Conservation (phyloP, 2,113 vertebrate genomes). For the Mus spicilegus region DNA sequence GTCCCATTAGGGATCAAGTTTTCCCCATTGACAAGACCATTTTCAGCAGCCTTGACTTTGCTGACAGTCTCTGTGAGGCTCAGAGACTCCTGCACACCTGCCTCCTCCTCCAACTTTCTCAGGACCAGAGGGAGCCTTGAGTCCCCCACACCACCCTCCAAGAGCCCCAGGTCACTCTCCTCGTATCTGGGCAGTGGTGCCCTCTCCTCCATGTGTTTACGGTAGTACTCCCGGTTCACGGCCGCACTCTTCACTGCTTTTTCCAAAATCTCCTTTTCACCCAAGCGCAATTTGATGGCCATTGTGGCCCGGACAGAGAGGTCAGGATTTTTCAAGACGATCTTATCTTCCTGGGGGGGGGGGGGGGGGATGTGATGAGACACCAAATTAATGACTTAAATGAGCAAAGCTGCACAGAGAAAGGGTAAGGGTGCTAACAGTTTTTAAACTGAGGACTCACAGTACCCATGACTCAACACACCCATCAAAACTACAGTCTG, state of each 20-base stretch:
- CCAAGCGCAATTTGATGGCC: slow-evolving; percentile 94
- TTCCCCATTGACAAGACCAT: slow-evolving; percentile 90
- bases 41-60: slow-evolving; percentile 85
- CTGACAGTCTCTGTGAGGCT: slow-evolving; percentile 84
- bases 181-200: slow-evolving; percentile 91
- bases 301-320: slow-evolving; percentile 90
- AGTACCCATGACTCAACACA: fast-evolving
- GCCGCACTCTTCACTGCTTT: slow-evolving; percentile 90
- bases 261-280: slow-evolving; percentile 97
- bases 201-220: slow-evolving; percentile 89
- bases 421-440: neutral
- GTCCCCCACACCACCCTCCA: slow-evolving; percentile 91
- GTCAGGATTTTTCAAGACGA: slow-evolving; percentile 89
- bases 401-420: neutral
- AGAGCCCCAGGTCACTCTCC: slow-evolving; percentile 92
- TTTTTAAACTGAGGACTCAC: neutral
- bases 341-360: slow-evolving; percentile 90
- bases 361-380: neutral
- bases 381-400: neutral
- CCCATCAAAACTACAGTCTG: neutral
- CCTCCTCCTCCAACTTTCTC: slow-evolving; percentile 90
- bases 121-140: slow-evolving; percentile 93
- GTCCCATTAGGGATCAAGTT: slow-evolving; percentile 87
- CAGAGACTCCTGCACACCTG: slow-evolving; percentile 85
- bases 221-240: slow-evolving; percentile 89